Base-by-base conservation (phyloP, 2,888 invertebrate species). In the Rotaria socialis region DNA sequence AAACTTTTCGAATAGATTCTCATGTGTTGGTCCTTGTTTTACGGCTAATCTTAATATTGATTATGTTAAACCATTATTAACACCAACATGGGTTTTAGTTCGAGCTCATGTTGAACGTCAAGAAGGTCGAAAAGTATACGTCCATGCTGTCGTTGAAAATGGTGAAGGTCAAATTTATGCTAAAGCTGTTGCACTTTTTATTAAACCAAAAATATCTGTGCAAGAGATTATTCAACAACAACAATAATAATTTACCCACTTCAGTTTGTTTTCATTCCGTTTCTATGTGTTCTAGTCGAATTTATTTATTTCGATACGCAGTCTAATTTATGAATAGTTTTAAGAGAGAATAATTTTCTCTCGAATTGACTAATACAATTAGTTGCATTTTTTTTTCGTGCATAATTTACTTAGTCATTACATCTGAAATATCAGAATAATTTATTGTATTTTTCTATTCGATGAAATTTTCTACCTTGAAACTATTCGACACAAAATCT, bases 31-130 rank as follows among this genome's bases (percentile, higher is more conserved):
- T 47, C 80, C 80, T 47, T 80, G 47, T n/a, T 80, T 80, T 80
- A 80, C 80, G 0, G 80, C 80, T 47, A 80, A 80, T 80, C 47
- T 80, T 7, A 80, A 80, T 47, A n/a, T 80, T 80, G 80, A 80
- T 80, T 80, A 80, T 80, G 8, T 19, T 7, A 80, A 80, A 47
- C 80, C 80, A 47, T 47, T 80, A 80, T 24, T 24, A 47, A 47
- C n/a, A 43, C 80, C 80, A 11, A 14, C 24, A n/a, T 80, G 80
- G 80, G 80, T 80, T n/a, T 47, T 80, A n/a, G 80, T 80, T 47
- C 80, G 80, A n/a, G 80, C 80, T 80, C 80, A 80, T 80, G 80
- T 80, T 47, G 47, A 80, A 10, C 43, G 80, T 47, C 41, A 41
- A 14, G 80, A 80, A 14, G 80, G 43, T n/a, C 47, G 80, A 24